A percentile compares a stretch with the other conserved stretches of the same genome.
These are phyloP conservation scores for Vimba vimba DNA, from an alignment of 2,113 vertebrate species.

Conservation along the genomic window DNA sequence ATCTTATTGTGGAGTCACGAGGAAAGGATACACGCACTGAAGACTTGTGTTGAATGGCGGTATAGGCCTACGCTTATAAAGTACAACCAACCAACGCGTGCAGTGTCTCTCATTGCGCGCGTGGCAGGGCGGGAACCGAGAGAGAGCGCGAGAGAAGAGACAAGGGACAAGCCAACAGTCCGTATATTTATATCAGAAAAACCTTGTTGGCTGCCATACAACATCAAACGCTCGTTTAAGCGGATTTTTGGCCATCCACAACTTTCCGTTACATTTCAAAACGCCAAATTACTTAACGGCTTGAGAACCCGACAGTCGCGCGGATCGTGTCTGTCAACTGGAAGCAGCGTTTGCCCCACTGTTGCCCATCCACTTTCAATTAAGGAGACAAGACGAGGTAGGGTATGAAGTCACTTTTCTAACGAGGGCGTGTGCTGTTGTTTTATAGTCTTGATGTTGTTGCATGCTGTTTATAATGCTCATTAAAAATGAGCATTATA, in stretches of 20 bases:
- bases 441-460: not conserved
- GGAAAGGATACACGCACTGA: not conserved
- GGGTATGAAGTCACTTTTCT: conserved; percentile 6
- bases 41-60: not conserved
- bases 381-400: conserved; percentile 33
- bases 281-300: not conserved
- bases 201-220: not conserved
- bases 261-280: conserved; percentile 10
- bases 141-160: conserved; percentile 28
- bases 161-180: conserved; percentile 13
- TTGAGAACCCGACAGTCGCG: not conserved
- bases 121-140: conserved; percentile 35
- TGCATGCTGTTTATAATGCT: not conserved
- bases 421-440: not conserved
- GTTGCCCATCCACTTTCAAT: not conserved
- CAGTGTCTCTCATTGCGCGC: conserved; percentile 38
- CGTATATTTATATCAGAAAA: not conserved
- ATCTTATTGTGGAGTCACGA: not conserved
- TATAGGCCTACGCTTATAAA: not conserved
- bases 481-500: too few species aligned
- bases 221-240: not conserved
- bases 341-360: conserved; percentile 4
- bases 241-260: not conserved
- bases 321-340: conserved; percentile 23
- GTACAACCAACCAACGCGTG: not conserved